Evolutionary conservation across 2,113 vertebrate species (phyloP), one percentile per base, ranked within the genome.

Genomic region (Fulica atra): DNA sequence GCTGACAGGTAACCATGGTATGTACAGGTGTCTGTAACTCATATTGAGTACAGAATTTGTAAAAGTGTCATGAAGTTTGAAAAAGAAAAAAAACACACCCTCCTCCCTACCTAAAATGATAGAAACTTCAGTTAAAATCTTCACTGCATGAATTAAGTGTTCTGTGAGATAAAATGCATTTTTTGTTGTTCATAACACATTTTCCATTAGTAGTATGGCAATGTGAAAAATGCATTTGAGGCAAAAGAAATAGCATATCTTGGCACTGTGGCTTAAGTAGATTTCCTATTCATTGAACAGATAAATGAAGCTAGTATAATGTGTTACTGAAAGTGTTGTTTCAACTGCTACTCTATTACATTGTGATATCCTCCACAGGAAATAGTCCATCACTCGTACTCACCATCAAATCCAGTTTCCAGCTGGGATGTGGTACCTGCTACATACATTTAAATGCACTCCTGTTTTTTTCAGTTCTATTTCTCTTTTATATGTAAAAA

Each of bases 241-340:
- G 68, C 93, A 88, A 95, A 98, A 97, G 93, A 96, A 97, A 97
- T 87, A 95, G 86, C 65, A 56, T 92, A 96, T 97, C 93, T 93
- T 96, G 88, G 85, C 93, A 97, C 57, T 90, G 68, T 80, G 94
- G 81, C 85, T 97, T 98, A 98, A 98, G 97, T 96, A 97, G 95
- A 95, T 98, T 98, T 98, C 96, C 92, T 98, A 97, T 96, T 98
- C 97, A 98, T 94, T 98, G 96, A 98, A 97, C 96, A 98, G 97
- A 97, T 97, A 98, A 98, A 98, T 98, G 95, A 98, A 98, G 95
- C 71, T 89, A 59, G 23, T 91, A 92, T 79, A 89, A 97, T 95
- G 81, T 90, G 94, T 96, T 97, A 89, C 83, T 88, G 90, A 95
- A 97, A 97, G 73, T 74, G 80, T 95, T 96, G 88, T 96, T 97